A percentile compares a stretch with the other conserved stretches of the same genome.
Conservation (phyloP, 2,113 vertebrate genomes). For the Balaeniceps rex region DNA sequence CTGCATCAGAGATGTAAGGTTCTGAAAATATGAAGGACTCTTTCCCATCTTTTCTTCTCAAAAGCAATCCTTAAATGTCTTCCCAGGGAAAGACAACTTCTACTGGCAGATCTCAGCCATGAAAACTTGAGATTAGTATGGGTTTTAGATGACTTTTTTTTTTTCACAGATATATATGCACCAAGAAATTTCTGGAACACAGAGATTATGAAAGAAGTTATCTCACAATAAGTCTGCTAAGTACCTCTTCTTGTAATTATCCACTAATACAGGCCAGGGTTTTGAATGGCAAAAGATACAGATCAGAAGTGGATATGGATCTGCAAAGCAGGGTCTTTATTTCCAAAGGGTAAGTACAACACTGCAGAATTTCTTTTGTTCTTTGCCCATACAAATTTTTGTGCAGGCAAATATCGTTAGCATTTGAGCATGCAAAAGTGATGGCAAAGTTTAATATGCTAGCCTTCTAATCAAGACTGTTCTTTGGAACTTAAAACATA, state of each 20-base stretch:
- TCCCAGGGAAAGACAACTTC: not conserved
- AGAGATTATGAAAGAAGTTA: not conserved
- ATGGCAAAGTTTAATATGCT: not conserved
- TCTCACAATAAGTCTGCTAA: not conserved
- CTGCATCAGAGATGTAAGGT: not conserved
- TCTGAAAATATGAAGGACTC: not conserved
- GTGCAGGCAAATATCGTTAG: not conserved
- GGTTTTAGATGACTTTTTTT: not conserved
- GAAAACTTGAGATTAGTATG: not conserved
- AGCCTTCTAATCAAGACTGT: not conserved
- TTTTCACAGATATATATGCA: not conserved
- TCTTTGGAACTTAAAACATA: not conserved
- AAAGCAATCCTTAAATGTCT: not conserved
- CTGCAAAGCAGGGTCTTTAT: not conserved
- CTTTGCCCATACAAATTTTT: not conserved
- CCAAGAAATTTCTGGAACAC: not conserved
- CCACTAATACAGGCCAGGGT: not conserved
- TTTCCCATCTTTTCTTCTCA: not conserved
- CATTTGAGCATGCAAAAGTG: not conserved
- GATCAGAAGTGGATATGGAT: not conserved
- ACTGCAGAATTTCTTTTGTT: not conserved
- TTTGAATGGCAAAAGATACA: not conserved
- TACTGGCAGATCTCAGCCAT: not conserved
- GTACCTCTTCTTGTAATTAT: not conserved
- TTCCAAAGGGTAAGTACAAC: not conserved